Evolutionary conservation across 2,113 vertebrate species (phyloP).

Genomic region (Neolamprologus kungweensis): DNA sequence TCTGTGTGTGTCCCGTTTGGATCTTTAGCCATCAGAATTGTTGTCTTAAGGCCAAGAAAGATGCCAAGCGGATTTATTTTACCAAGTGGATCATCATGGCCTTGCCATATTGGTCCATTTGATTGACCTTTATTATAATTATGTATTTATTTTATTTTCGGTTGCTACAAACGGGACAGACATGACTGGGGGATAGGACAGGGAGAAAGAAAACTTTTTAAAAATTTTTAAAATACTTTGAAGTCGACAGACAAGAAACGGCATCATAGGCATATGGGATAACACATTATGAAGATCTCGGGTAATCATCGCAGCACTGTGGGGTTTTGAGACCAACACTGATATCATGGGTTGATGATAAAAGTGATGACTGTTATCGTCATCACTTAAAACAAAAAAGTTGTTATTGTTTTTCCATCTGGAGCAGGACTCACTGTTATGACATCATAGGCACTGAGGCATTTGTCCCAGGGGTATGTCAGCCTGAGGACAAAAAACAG

Average conservation of each 20-base stretch:
- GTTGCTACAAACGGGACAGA: too few species aligned
- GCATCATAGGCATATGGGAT: background rate
- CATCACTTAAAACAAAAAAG: background rate
- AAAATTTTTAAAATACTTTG: background rate
- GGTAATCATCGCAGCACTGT: background rate
- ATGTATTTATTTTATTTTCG: too few species aligned
- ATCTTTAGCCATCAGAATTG: too few species aligned
- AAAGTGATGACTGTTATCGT: background rate
- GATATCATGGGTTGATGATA: background rate
- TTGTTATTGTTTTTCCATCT: background rate
- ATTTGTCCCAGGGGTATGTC: background rate
- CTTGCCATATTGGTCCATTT: too few species aligned
- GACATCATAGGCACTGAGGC: background rate
- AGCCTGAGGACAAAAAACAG: background rate
- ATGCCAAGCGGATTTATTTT: too few species aligned
- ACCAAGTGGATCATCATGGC: too few species aligned
- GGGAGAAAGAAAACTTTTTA: fast-evolving
- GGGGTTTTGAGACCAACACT: background rate
- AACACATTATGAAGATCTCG: background rate
- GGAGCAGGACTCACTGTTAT: background rate
- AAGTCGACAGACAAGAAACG: background rate
- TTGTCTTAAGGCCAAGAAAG: too few species aligned
- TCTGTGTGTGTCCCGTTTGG: fast-evolving
- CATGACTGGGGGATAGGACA: too few species aligned
- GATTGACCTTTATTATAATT: too few species aligned